These are phyloP conservation scores for Noctua janthe DNA, from an alignment of 2,888 invertebrate species.

Conservation along the genomic window DNA sequence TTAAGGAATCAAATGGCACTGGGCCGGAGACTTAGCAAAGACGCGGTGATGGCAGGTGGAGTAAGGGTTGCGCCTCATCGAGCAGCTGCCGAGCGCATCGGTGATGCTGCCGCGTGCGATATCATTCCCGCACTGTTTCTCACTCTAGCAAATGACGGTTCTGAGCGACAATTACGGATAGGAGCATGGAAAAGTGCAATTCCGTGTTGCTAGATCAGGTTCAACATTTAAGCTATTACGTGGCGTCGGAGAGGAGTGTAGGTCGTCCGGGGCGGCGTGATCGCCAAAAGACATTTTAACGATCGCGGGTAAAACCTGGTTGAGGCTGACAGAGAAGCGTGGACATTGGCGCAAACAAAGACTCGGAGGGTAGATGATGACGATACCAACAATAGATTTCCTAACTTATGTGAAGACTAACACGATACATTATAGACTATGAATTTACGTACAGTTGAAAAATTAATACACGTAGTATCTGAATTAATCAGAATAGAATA, in stretches of 20 bases:
- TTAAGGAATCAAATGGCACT: neutral
- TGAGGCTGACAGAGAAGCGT: neutral
- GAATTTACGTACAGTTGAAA: neutral
- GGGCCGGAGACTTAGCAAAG: neutral
- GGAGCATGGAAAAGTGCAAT: no score
- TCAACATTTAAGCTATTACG: neutral
- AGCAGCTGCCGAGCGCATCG: no score
- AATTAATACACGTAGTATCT: neutral
- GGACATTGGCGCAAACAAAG: neutral
- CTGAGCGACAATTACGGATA: no score
- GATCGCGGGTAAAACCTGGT: neutral
- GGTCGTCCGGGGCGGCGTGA: neutral
- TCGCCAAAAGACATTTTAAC: accelerated
- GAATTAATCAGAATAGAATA: neutral
- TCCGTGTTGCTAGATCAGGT: no score
- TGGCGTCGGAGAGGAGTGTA: neutral
- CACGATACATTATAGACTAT: neutral
- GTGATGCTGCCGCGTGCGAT: no score
- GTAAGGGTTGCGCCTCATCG: neutral
- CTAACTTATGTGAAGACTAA: neutral
- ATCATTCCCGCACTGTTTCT: no score
- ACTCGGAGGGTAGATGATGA: neutral
- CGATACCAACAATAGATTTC: neutral
- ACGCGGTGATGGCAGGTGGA: neutral
- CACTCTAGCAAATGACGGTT: no score